These are phyloP conservation scores for Masticophis lateralis DNA, from an alignment of 2,797 vertebrate species.

Conservation along the genomic window DNA sequence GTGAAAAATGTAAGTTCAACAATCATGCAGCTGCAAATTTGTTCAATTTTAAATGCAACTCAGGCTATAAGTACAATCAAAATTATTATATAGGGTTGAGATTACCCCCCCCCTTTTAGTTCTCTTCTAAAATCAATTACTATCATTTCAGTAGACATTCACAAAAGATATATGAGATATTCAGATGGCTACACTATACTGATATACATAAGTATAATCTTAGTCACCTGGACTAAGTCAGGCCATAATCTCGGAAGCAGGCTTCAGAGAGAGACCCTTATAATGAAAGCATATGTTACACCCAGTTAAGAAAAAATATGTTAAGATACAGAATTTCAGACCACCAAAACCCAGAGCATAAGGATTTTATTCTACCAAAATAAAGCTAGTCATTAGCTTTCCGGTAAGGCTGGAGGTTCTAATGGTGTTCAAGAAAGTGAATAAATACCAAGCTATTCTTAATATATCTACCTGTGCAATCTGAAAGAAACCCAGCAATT, in stretches of 20 bases:
- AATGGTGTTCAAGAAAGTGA: not conserved
- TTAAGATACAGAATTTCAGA: not conserved
- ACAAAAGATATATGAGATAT: not conserved
- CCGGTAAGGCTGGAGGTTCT: not conserved
- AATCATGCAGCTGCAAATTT: not conserved
- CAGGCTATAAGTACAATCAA: not conserved
- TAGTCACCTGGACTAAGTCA: not conserved
- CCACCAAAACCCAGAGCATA: not conserved
- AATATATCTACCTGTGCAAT: not conserved
- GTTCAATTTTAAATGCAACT: not conserved
- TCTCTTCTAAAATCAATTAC: not conserved
- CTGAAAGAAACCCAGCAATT: not conserved
- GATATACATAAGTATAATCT: not conserved
- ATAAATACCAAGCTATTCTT: not conserved
- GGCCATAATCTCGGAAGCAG: not conserved
- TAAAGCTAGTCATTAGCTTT: not conserved
- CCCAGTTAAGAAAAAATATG: not conserved
- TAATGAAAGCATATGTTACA: not conserved
- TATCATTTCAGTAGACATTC: not conserved
- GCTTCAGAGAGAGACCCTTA: not conserved
- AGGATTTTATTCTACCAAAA: not conserved
- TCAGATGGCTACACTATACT: not conserved
- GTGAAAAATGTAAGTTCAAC: not conserved
- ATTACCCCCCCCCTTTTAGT: not conserved
- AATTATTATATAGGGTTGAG: not conserved